These are phyloP conservation scores for Heliconius cydno DNA, from an alignment of 2,888 invertebrate genomes.

Conservation along the genomic window DNA sequence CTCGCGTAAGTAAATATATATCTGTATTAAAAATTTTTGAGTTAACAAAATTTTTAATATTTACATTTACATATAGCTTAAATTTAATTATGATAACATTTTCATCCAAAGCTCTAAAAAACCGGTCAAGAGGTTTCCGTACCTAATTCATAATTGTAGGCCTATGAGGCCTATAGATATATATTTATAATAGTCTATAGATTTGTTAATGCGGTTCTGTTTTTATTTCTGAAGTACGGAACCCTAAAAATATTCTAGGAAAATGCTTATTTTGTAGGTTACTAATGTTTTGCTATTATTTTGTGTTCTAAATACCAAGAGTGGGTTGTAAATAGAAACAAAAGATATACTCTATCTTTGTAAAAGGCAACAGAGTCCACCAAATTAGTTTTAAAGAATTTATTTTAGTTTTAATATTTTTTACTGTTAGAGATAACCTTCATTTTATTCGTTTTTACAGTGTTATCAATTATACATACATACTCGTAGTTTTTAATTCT, in stretches of 20 bases:
- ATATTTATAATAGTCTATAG: too few species aligned
- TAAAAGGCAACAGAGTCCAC: background rate
- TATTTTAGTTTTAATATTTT: background rate
- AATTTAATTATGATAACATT: background rate
- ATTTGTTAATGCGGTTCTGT: too few species aligned
- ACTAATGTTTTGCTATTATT: background rate
- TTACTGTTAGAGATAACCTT: background rate
- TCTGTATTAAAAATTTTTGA: background rate
- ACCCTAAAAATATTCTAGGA: background rate
- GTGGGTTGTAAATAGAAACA: background rate
- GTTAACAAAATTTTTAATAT: background rate
- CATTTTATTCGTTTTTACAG: background rate
- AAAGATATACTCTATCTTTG: constrained; percentile 2
- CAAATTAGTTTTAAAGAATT: background rate
- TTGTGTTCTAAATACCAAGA: constrained; percentile 4
- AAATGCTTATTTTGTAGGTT: background rate
- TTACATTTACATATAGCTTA: background rate
- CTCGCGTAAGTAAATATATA: too few species aligned
- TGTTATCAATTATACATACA: background rate
- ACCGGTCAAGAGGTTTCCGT: too few species aligned
- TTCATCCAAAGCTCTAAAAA: background rate
- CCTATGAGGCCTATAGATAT: too few species aligned
- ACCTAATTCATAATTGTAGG: too few species aligned
- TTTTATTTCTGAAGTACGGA: too few species aligned
- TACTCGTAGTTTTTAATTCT: too few species aligned